Evolutionary conservation across 92 coral and sea anemone species (phyloP), one percentile per base, ranked within the genome.

Genomic region (Epizoanthus scotinus): DNA sequence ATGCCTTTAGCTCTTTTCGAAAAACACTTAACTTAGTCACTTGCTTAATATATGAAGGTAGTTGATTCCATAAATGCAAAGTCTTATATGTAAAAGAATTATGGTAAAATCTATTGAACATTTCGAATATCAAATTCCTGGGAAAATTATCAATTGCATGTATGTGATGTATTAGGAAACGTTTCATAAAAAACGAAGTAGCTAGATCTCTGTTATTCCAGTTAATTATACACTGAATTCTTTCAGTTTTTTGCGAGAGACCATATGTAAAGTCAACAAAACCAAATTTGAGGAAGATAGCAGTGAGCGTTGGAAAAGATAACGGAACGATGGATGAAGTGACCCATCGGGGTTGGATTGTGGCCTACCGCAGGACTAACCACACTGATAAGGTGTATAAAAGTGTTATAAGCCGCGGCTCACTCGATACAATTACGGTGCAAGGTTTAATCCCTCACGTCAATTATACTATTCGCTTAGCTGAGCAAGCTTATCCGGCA

Each of bases 221-320:
- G 34, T 12, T 7, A 62, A 9, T 5, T 0, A 15, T 29, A 27
- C 1, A 29, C n/a, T 34, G 27, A 64, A 18, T 17, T 5, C n/a
- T 54, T 73, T 34, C 24, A 73, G 79, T 73, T 56, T 73, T 73
- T 56, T 73, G 79, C 19, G 20, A 73, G 64, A 56, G 40, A 55
- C 79, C 63, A 47, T 53, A 28, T 31, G 61, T 73, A 19, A 29
- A 36, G 20, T 56, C 27, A 12, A 34, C 53, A n/a, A 73, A 20
- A 10, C 50, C 66, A 7, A 53, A 31, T 19, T 4, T 0, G 38
- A 18, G 2, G 0, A 7, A 6, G 2, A 55, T 73, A 27, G 0
- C 3, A 2, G 79, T 56, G 14, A 26, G 19, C 18, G 79, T 56
- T 25, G 50, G 52, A 7, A 73, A 55, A 49, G 61, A 55, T 1